Base-by-base conservation (phyloP, 2,888 invertebrate genomes). In the Portevinia maculata region DNA sequence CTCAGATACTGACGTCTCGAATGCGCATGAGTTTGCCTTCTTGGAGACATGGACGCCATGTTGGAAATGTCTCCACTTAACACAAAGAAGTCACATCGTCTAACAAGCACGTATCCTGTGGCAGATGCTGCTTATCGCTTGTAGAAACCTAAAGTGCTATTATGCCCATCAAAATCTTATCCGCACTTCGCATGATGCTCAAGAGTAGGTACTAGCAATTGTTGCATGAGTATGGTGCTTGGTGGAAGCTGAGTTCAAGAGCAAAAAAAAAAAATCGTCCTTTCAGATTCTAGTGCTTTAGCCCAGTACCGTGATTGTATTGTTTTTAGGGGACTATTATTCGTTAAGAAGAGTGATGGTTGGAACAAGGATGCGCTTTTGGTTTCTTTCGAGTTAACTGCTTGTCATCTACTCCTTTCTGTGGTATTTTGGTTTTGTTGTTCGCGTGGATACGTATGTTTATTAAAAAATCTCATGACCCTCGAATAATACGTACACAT, bases 31-130 rank as follows among this genome's bases (percentile, higher is more conserved):
- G 19, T 9, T n/a, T 21, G 28, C 1, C 13, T 11, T 0, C 34
- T 55, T 78, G 83, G 83, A 78, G 83, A 83, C 41, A 48, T 67
- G 4, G 41, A 11, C 76, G 83, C 83, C 83, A 83, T 76, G 65
- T 57, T 71, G 53, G 8, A 1, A 52, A 59, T 19, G 8, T 78
- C 81, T 78, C 71, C 83, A 83, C 34, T 69, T 19, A 7, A 46
- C 19, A 57, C 46, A 48, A 11, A 11, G 8, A 48, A 15, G 39
- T 34, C 11, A 34, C 37, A 3, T n/a, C 15, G n/a, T 8, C 1
- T 8, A 39, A 6, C 39, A 13, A 17, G 3, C 11, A 30, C 13
- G 21, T 24, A 71, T 44, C 24, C 52, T 53, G 28, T 44, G 34
- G 24, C 52, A 71, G 52, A 71, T 73, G 46, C 60, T 41, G 60